Conservation (phyloP, 2,888 invertebrate genomes). For the Cheilosia vulpina region DNA sequence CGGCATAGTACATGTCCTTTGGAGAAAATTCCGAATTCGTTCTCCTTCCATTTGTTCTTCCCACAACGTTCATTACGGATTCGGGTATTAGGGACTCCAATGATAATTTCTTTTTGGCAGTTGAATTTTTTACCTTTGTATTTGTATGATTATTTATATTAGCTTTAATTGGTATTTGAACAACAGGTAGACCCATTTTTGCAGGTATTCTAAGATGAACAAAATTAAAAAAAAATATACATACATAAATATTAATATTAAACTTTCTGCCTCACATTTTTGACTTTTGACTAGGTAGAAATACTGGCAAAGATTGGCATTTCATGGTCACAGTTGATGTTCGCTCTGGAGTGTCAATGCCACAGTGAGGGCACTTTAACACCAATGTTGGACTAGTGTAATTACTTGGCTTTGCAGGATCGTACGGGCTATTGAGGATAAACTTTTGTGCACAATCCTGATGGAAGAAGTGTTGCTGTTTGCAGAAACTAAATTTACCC, state of each 20-base stretch:
- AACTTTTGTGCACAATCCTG: conserved; percentile 88
- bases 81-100: conserved; percentile 83
- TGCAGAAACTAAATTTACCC: conserved; percentile 94
- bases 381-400: conserved; percentile 81
- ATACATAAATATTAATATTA: background rate
- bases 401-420: conserved; percentile 83
- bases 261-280: conserved; percentile 78
- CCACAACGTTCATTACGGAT: conserved; percentile 82
- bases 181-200: conserved; percentile 79
- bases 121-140: conserved; percentile 40
- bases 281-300: conserved; percentile 85
- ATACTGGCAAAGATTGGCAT: conserved; percentile 86
- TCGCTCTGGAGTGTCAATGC: conserved; percentile 85
- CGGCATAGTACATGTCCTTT: conserved; percentile 83
- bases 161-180: conserved; percentile 69
- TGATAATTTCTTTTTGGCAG: conserved; percentile 64
- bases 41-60: conserved; percentile 75
- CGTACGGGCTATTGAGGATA: conserved; percentile 82
- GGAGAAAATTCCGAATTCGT: conserved; percentile 80
- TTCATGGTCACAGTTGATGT: conserved; percentile 87
- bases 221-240: background rate
- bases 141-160: conserved; percentile 55
- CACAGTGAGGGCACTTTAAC: conserved; percentile 90
- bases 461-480: conserved; percentile 92
- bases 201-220: conserved; percentile 81